Evolutionary conservation across 2,113 vertebrate genomes (phyloP).

Genomic region (Xiphias gladius): DNA sequence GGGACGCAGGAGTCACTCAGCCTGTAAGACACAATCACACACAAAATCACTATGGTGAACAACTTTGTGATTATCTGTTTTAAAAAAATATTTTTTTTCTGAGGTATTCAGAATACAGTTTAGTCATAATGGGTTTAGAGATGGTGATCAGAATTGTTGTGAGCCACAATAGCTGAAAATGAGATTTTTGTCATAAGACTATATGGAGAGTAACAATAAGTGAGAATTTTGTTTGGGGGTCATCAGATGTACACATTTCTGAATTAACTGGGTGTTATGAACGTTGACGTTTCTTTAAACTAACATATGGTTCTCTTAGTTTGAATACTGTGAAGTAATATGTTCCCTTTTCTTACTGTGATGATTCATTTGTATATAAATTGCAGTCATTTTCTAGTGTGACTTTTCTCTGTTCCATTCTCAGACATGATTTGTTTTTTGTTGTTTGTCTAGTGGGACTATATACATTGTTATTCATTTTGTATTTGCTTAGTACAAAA

Average conservation of each 20-base stretch:
- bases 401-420: neutral
- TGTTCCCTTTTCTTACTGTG: neutral
- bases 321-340: neutral
- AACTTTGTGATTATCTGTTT: neutral
- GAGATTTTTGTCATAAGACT: neutral
- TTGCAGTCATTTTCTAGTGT: neutral
- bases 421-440: constrained; percentile 5
- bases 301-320: neutral
- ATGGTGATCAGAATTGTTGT: neutral
- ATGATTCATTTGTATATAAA: neutral
- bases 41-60: neutral
- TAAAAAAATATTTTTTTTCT: neutral
- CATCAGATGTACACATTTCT: neutral
- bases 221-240: too few species aligned
- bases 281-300: neutral
- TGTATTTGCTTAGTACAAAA: neutral
- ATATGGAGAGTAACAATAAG: too few species aligned
- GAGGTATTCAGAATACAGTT: neutral
- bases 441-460: neutral
- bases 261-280: neutral
- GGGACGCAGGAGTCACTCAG: constrained; percentile 96
- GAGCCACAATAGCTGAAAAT: too few species aligned
- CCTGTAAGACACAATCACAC: constrained; percentile 87
- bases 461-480: neutral
- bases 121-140: neutral